phyloP scores from a whole-genome alignment of 2,888 invertebrate species.

The Eumacrocentrus americanus region DNA sequence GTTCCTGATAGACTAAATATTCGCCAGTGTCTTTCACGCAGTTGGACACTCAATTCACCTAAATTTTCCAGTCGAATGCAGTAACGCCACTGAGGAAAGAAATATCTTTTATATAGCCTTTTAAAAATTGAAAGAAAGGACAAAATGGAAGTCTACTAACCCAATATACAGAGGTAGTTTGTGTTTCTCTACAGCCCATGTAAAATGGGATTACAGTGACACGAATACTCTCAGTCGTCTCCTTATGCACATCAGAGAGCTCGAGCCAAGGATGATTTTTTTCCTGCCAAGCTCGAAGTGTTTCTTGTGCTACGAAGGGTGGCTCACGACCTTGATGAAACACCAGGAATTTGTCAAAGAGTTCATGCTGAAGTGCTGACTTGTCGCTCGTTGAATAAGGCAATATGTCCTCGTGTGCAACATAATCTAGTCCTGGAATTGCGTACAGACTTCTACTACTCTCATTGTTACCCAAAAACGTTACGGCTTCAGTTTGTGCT shows the following conservation, averaged over 20 bases:
- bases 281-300: conserved; percentile 93
- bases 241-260: conserved; percentile 94
- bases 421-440: conserved; percentile 96
- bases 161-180: conserved; percentile 92
- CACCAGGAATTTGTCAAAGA: conserved; percentile 93
- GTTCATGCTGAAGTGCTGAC: conserved; percentile 90
- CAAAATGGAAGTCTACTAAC: too few relatives aligned
- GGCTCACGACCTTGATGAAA: conserved; percentile 84
- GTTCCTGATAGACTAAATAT: conserved; percentile 95
- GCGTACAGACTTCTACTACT: conserved; percentile 94
- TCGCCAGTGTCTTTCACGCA: conserved; percentile 97
- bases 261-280: conserved; percentile 98
- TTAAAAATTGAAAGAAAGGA: too few relatives aligned
- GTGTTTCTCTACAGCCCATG: conserved; percentile 93
- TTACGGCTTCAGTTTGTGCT: conserved; percentile 98
- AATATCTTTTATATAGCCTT: too few relatives aligned
- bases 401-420: conserved; percentile 96
- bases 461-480: conserved; percentile 95
- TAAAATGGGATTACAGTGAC: conserved; percentile 99
- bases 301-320: conserved; percentile 86
- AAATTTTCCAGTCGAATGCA: conserved; percentile 96
- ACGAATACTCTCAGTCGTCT: conserved; percentile 94
- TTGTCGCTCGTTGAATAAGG: conserved; percentile 91
- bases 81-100: conserved; percentile 84
- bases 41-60: conserved; percentile 85